Conservation (phyloP, 2,888 invertebrate genomes). For the Exocentrus adspersus region DNA sequence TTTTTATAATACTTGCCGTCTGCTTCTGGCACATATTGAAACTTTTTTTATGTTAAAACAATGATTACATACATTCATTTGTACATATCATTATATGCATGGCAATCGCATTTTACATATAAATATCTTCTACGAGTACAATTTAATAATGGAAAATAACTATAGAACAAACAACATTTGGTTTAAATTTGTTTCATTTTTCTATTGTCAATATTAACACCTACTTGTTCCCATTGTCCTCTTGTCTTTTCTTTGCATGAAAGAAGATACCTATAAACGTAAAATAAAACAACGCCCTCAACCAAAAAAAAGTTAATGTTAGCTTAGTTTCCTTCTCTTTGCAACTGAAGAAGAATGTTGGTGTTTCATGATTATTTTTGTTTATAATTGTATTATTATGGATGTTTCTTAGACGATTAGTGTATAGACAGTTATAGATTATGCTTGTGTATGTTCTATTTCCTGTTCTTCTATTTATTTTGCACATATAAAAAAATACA, state of each 20-base stretch:
- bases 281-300: conserved; percentile 31
- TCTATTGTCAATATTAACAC: background rate
- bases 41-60: conserved; percentile 16
- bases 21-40: conserved; percentile 30
- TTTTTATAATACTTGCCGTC: conserved; percentile 45
- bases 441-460: conserved; percentile 54
- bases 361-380: conserved; percentile 57
- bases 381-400: conserved; percentile 39
- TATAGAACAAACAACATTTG: too few relatives aligned
- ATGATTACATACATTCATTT: background rate
- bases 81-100: background rate
- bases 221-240: conserved; percentile 4
- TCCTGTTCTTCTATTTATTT: conserved; percentile 21
- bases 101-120: too few relatives aligned
- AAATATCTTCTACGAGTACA: too few relatives aligned
- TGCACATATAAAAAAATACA: too few relatives aligned
- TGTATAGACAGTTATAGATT: conserved; percentile 46
- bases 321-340: conserved; percentile 28
- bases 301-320: conserved; percentile 26
- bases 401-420: conserved; percentile 46
- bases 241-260: conserved; percentile 37
- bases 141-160: too few relatives aligned
- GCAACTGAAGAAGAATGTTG: conserved; percentile 57
- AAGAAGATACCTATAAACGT: too few relatives aligned
- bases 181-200: too few relatives aligned